Evolutionary conservation across 2,888 invertebrate genomes (phyloP), one percentile per base, ranked within the genome.

Genomic region (Oligia fasciuncula): DNA sequence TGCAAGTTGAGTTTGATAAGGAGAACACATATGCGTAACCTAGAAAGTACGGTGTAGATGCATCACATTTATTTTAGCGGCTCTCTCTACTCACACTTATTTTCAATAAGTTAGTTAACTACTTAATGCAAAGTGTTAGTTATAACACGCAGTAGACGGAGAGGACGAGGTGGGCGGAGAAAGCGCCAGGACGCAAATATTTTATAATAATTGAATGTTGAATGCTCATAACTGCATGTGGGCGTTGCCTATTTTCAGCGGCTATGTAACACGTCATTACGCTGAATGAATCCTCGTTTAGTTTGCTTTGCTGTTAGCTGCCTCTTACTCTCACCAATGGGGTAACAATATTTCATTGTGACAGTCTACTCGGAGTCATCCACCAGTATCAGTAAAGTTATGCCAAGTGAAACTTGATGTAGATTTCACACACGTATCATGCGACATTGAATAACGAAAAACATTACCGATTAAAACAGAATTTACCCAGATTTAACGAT

Each of bases 401-500:
- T 57, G 49, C 40, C 29, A 65, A 73, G 54, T 49, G 11, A 29
- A n/a, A 51, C 35, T 51, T 51, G n/a, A 43, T 60, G n/a, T 40
- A 14, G 17, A 81, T 75, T 67, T 62, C 14, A 13, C 35, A 67
- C 13, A 54, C 40, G 67, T 67, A 62, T 40, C 35, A 43, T 62
- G 60, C 43, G 43, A 46, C 60, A 62, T 46, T 23, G 51, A 51
- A 51, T 60, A 35, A 67, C 17, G 43, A 62, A 46, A 29, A 65
- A 1, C 54, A 49, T 73, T 67, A 70, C 40, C 17, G 54, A 83
- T 83, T 67, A 17, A 35, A 29, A 72, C 43, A 67, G 46, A 60
- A 77, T 46, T 74, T 57, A 35, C n/a, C n/a, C 40, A 74, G 74
- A 78, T 83, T 43, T 54, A 62, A 54, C 76, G 85, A 73, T 84